A percentile compares a stretch with the other conserved stretches of the same genome.
Evolutionary conservation across 2,888 invertebrate genomes (phyloP).

Genomic region (Lycia hirtaria): DNA sequence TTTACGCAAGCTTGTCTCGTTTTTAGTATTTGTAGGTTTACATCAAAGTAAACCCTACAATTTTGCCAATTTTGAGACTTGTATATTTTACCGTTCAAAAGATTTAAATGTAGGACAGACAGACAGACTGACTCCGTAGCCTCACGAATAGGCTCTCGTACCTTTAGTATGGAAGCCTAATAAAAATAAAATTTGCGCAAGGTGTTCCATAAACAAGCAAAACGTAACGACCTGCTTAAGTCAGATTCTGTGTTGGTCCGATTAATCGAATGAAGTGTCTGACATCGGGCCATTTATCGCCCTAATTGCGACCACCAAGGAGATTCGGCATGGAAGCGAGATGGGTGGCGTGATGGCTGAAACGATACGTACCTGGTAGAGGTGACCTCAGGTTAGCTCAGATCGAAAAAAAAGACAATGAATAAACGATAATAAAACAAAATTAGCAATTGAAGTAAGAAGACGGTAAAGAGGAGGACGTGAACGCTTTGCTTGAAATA

Average conservation of each 20-base stretch:
- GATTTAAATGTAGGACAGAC: no score
- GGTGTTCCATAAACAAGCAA: slow-evolving; percentile 72
- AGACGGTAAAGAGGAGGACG: no score
- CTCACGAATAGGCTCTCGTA: no score
- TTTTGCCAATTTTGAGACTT: no score
- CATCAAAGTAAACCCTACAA: no score
- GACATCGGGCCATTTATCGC: slow-evolving; percentile 78
- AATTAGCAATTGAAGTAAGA: no score
- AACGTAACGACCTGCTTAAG: slow-evolving; percentile 73
- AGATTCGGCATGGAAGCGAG: slow-evolving; percentile 61
- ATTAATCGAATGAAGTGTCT: slow-evolving; percentile 78
- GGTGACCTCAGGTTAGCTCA: slow-evolving; percentile 44
- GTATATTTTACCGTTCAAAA: no score
- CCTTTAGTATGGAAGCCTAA: slow-evolving; percentile 13
- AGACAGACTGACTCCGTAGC: no score
- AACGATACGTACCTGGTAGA: slow-evolving; percentile 54
- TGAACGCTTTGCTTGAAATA: no score
- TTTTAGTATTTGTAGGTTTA: no score
- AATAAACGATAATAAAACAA: no score
- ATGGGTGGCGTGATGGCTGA: slow-evolving; percentile 72
- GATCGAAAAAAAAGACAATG: slow-evolving; percentile 3
- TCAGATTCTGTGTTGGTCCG: slow-evolving; percentile 62
- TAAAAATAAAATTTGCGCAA: slow-evolving; percentile 59
- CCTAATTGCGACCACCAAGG: slow-evolving; percentile 80
- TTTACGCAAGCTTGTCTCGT: no score